A percentile compares a stretch with the other conserved stretches of the same genome.
Conservation (phyloP, 2,113 vertebrate genomes). For the Oreochromis tanganicae region DNA sequence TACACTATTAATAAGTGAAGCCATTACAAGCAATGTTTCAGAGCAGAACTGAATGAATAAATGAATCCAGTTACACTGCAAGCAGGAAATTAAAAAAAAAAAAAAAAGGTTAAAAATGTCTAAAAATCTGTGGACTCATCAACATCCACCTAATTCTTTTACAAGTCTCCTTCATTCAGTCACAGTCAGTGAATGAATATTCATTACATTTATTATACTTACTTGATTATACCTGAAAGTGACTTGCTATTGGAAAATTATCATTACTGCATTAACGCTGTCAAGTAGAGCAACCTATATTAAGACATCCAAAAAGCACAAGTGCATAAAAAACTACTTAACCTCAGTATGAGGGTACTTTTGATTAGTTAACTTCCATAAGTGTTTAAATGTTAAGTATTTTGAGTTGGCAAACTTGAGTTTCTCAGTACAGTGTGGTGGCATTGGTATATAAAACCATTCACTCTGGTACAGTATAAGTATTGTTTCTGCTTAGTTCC, state of each 20-base stretch:
- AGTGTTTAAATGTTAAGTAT: background rate
- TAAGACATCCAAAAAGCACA: background rate
- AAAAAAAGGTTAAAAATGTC: background rate
- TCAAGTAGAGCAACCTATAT: background rate
- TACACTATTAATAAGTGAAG: background rate
- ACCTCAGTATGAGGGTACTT: background rate
- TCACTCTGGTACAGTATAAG: slow-evolving; percentile 46
- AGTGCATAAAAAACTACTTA: background rate
- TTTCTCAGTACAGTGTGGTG: background rate
- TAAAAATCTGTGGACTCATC: background rate
- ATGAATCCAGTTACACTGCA: background rate
- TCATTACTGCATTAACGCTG: background rate
- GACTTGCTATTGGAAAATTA: background rate
- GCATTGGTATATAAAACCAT: background rate
- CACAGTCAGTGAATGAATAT: background rate
- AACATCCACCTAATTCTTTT: background rate
- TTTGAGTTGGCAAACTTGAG: slow-evolving; percentile 11
- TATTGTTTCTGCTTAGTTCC: slow-evolving; percentile 59
- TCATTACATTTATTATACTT: background rate
- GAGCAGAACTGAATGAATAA: background rate
- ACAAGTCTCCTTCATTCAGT: background rate
- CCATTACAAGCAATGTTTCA: background rate
- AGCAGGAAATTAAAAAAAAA: background rate
- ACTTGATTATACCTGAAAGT: background rate
- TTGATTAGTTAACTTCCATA: background rate